Percentiles rank a stretch among this genome's conserved stretches.
These are phyloP conservation scores for Urocolius indicus DNA, from an alignment of 2,113 vertebrate species.

Conservation along the genomic window DNA sequence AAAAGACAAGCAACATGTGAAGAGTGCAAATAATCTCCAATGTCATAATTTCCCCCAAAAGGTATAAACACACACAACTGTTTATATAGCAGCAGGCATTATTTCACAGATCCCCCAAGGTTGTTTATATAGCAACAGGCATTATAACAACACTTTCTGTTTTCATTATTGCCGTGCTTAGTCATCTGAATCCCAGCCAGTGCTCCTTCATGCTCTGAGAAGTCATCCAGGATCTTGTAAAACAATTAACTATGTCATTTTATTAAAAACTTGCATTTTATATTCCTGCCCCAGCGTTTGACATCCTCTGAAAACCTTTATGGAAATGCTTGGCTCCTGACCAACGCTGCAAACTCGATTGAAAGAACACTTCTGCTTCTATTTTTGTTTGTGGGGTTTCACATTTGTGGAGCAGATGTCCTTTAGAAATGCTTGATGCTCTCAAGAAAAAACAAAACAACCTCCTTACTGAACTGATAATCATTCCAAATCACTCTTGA, in stretches of 20 bases:
- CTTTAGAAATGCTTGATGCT: not conserved
- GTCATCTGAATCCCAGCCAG: conserved; percentile 59
- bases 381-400: conserved; percentile 56
- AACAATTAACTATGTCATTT: conserved; percentile 68
- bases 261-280: conserved; percentile 66
- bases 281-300: conserved; percentile 52
- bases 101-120: conserved; percentile 42
- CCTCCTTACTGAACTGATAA: not conserved
- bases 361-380: conserved; percentile 43
- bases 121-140: conserved; percentile 60
- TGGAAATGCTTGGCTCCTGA: conserved; percentile 50
- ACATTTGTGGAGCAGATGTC: conserved; percentile 60
- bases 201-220: conserved; percentile 49
- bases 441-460: not conserved
- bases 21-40: conserved; percentile 39
- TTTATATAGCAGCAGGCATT: conserved; percentile 56
- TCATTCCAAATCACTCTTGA: not conserved
- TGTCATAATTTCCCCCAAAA: conserved; percentile 25
- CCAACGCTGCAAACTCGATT: not conserved
- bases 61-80: conserved; percentile 42
- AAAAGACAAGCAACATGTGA: conserved; percentile 34
- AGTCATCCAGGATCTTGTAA: conserved; percentile 55
- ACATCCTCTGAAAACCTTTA: no score
- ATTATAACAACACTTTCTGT: conserved; percentile 53
- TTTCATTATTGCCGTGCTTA: conserved; percentile 65